Conservation (phyloP, 1,140 invertebrate genomes). For the Tribolium madens region DNA sequence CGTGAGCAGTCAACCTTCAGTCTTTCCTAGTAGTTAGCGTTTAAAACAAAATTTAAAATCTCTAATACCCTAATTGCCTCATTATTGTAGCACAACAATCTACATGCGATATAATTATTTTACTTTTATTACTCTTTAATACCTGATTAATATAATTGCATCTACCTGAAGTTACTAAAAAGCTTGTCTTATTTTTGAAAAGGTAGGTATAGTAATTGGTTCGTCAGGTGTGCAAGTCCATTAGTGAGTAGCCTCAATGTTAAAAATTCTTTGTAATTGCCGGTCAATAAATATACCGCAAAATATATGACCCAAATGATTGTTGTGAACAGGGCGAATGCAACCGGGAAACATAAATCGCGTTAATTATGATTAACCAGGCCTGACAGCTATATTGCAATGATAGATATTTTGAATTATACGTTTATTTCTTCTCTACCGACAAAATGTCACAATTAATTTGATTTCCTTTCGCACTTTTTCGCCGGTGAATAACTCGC, state of each 20-base stretch:
- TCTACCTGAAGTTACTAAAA: neutral
- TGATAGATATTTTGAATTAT: conserved; percentile 13
- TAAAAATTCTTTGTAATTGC: conserved; percentile 10
- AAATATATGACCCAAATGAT: conserved; percentile 25
- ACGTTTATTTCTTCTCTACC: conserved; percentile 17
- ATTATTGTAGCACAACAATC: neutral
- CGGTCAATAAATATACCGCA: conserved; percentile 10
- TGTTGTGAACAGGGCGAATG: conserved; percentile 19
- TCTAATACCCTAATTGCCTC: neutral
- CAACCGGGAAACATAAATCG: conserved; percentile 32
- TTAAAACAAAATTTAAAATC: neutral
- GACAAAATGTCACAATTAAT: conserved; percentile 8
- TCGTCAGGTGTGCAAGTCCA: conserved; percentile 18
- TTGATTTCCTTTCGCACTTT: conserved; percentile 24
- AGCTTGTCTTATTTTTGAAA: conserved; percentile 21
- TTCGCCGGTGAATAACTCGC: neutral
- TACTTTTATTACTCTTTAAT: neutral
- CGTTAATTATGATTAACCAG: conserved; percentile 25
- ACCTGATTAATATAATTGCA: conserved; percentile 12
- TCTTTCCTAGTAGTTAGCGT: neutral
- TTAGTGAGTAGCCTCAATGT: neutral
- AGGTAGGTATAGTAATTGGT: conserved; percentile 13
- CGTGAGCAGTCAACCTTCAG: neutral
- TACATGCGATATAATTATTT: neutral
- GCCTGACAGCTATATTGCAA: conserved; percentile 16